Evolutionary conservation across 2,113 vertebrate genomes (phyloP).

Genomic region (Otolemur garnettii): DNA sequence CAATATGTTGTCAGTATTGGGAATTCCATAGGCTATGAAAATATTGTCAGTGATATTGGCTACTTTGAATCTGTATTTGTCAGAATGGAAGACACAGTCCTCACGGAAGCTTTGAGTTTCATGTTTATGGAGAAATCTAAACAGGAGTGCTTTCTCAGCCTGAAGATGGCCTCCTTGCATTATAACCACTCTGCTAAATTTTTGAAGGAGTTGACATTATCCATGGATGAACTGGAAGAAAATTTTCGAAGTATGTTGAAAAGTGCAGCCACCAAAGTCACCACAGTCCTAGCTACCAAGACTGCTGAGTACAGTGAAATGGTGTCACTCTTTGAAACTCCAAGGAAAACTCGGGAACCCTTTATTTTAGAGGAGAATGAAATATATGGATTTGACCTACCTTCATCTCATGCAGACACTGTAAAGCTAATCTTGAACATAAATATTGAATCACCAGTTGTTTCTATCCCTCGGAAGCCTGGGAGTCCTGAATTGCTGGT

Average conservation of each 20-base stretch:
- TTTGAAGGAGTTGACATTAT: slow-evolving; percentile 94
- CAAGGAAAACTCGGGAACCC: slow-evolving; percentile 88
- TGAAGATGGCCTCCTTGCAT: slow-evolving; percentile 97
- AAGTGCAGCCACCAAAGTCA: slow-evolving; percentile 95
- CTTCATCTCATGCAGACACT: slow-evolving; percentile 85
- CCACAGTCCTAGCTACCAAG: slow-evolving; percentile 96
- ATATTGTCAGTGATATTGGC: slow-evolving; percentile 80
- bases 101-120: slow-evolving; percentile 95
- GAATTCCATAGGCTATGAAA: slow-evolving; percentile 89
- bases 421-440: slow-evolving; percentile 96
- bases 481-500: slow-evolving; percentile 96
- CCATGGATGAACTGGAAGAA: slow-evolving; percentile 97
- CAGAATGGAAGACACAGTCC: slow-evolving; percentile 83
- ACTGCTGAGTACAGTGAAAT: slow-evolving; percentile 98
- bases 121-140: slow-evolving; percentile 91
- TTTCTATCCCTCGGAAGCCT: slow-evolving; percentile 95
- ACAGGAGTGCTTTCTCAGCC: slow-evolving; percentile 94
- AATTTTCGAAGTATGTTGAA: slow-evolving; percentile 97
- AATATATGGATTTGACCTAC: slow-evolving; percentile 78
- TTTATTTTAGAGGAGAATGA: slow-evolving; percentile 89
- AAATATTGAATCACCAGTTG: slow-evolving; percentile 96
- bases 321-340: slow-evolving; percentile 96
- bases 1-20: slow-evolving; percentile 98
- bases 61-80: slow-evolving; percentile 85
- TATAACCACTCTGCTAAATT: slow-evolving; percentile 98